Conservation (phyloP, 2,797 vertebrate genomes). For the Peromyscus eremicus region DNA sequence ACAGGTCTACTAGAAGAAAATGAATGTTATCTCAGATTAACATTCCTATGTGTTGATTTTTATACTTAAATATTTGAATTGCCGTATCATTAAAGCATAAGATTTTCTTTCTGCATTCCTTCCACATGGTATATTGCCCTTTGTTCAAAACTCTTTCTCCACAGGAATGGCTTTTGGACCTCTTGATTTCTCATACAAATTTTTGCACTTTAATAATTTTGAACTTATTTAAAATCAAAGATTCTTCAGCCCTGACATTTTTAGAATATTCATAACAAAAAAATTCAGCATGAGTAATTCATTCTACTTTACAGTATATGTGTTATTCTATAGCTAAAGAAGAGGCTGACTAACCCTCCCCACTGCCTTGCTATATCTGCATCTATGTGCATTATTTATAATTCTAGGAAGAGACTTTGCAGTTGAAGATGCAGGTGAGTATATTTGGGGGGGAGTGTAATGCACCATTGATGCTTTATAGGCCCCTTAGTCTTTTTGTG, state of each 20-base stretch:
- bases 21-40: neutral
- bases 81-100: neutral
- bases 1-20: neutral
- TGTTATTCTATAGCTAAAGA: neutral
- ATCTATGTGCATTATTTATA: neutral
- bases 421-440: neutral
- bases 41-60: neutral
- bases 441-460: neutral
- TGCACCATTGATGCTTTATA: neutral
- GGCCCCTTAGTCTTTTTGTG: neutral
- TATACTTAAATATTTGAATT: neutral
- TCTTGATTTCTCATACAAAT: neutral
- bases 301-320: neutral
- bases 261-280: neutral
- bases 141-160: neutral
- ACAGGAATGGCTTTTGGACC: neutral
- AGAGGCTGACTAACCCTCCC: rapidly evolving
- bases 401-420: neutral
- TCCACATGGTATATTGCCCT: neutral
- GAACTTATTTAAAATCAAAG: neutral
- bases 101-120: neutral
- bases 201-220: neutral
- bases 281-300: neutral
- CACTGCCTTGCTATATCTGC: rapidly evolving
- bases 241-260: neutral